Evolutionary conservation across 1,140 invertebrate species (phyloP), one percentile per base, ranked within the genome.

Genomic region (Phenacoccus solenopsis): DNA sequence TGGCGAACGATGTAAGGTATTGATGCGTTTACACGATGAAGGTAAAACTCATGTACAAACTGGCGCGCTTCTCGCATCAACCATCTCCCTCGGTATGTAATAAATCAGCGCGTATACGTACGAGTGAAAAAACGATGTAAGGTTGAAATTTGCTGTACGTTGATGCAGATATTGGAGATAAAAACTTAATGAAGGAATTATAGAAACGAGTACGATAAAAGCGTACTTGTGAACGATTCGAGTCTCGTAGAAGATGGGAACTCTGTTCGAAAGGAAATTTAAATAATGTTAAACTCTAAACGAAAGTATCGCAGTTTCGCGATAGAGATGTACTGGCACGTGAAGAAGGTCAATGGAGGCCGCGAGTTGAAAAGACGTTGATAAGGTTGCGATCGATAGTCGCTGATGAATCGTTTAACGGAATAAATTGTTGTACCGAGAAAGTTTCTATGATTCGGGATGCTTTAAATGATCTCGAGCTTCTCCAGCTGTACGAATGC

Each of bases 101-200:
- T 64, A 64, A 64, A 64, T 64, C 59, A 25, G 59, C 25, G 16
- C 22, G 12, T 10, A 10, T 24, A 1, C 12, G 22, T 20, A 24
- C 25, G 38, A 16, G 20, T n/a, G 38, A 16, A 49, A 49, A 49
- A 64, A 64, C 22, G 10, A 4, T 20, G 21, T 25, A 27, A 64
- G 4, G 21, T 59, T 9, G 30, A 32, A 32, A 7, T 32, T 32
- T 49, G 13, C 20, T 49, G 13, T 16, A 5, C 21, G 25, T 24
- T 27, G 59, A 64, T 64, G 21, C 16, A 64, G 59, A 64, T 64
- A 64, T 64, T 22, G 25, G 25, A 24, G 59, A 64, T 64, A 64
- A 64, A 64, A 64, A 64, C 59, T 25, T 64, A 25, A 64, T 64
- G 59, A 49, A 49, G 20, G 38, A n/a, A n/a, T n/a, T n/a, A n/a